These are phyloP conservation scores for Entomobrya proxima DNA, from an alignment of 2,888 invertebrate species.

Conservation along the genomic window DNA sequence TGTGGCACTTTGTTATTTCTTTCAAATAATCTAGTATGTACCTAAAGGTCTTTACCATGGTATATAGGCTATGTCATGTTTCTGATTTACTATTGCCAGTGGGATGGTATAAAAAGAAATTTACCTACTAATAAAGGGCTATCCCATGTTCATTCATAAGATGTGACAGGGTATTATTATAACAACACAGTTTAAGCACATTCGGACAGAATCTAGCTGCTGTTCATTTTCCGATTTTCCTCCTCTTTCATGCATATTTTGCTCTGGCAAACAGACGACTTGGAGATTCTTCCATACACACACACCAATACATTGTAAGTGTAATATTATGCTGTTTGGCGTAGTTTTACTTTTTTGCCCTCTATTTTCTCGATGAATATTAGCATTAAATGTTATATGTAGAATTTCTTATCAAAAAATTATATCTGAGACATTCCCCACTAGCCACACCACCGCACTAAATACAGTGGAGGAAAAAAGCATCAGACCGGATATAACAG, in stretches of 20 bases:
- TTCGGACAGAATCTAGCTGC: conserved; percentile 53
- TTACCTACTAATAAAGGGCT: neutral
- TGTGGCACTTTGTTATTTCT: neutral
- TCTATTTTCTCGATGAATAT: conserved; percentile 44
- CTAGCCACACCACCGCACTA: neutral
- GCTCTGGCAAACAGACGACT: no score
- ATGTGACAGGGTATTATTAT: conserved; percentile 55
- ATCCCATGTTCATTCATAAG: conserved; percentile 20
- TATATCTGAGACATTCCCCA: conserved; percentile 65
- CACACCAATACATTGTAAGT: no score
- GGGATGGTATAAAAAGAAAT: neutral
- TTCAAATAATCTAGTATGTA: neutral
- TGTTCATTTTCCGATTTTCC: conserved; percentile 42
- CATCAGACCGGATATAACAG: conserved; percentile 68
- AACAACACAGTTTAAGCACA: conserved; percentile 54
- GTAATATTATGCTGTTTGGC: no score
- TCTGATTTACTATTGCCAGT: conserved; percentile 2
- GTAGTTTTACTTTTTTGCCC: neutral
- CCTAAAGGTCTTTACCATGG: no score
- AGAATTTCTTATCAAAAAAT: conserved; percentile 63
- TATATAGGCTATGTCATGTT: neutral
- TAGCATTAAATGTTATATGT: conserved; percentile 52
- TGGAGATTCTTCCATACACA: no score
- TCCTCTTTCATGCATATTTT: no score
- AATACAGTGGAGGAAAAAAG: conserved; percentile 45